These are phyloP conservation scores for Exocentrus adspersus DNA, from an alignment of 2,888 invertebrate genomes.

Conservation along the genomic window DNA sequence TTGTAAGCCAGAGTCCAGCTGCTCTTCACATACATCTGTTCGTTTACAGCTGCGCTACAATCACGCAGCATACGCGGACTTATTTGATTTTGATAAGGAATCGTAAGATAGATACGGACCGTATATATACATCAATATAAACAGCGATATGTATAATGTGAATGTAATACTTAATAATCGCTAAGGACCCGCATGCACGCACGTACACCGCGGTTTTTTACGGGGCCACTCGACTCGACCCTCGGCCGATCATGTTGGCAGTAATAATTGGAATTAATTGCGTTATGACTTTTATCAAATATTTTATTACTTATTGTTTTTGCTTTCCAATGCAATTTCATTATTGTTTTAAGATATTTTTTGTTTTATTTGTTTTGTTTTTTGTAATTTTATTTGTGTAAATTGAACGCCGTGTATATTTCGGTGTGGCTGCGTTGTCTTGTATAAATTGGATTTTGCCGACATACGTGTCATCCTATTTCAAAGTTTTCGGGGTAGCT, in stretches of 20 bases:
- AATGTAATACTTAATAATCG: not conserved
- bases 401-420: no score
- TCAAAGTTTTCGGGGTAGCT: slow-evolving; percentile 10
- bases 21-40: slow-evolving; percentile 56
- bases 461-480: slow-evolving; percentile 13
- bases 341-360: not conserved
- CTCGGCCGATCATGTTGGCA: no score
- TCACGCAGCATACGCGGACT: slow-evolving; percentile 50
- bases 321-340: not conserved
- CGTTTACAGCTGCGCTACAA: slow-evolving; percentile 58
- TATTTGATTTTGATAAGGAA: slow-evolving; percentile 19
- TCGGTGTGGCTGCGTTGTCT: no score
- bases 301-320: no score
- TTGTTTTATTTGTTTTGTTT: not conserved
- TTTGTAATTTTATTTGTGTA: no score
- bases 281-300: no score
- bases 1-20: slow-evolving; percentile 51
- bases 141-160: slow-evolving; percentile 31
- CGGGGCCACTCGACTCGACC: no score
- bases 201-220: no score
- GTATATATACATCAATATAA: slow-evolving; percentile 31
- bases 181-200: not conserved
- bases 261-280: no score
- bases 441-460: slow-evolving; percentile 21
- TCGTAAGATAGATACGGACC: slow-evolving; percentile 14